Base-by-base conservation (phyloP, 2,888 invertebrate genomes). In the Encarsia formosa region DNA sequence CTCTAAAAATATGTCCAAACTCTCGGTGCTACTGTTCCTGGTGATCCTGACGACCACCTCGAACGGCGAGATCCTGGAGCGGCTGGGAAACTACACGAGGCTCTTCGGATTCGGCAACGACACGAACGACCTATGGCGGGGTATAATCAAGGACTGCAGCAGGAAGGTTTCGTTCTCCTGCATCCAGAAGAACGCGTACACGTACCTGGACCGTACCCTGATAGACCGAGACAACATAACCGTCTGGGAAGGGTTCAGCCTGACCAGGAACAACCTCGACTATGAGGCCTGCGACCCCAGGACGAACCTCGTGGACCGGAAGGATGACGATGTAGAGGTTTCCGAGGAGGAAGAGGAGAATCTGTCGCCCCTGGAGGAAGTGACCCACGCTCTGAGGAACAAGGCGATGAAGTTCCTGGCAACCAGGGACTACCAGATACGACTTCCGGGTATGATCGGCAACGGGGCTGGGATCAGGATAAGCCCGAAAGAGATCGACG, bases 181-280 rank as follows among this genome's bases (percentile, higher is more conserved):
- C 69, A 83, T 91, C 49, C 87, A 88, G 65, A 86, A 84, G 64
- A 88, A 86, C 65, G 82, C 89, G 26, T 86, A 85, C 65, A 76
- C 79, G n/a, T 90, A 86, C 64, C 73, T 91, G 56, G 83, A 86
- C 60, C 78, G 81, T 24, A 82, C 82, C 22, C 76, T 91, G 45
- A 80, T 81, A 37, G 78, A 79, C 35, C 76, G 77, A 20, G 81
- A 81, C 64, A 86, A 88, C 68, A 77, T 87, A 16, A 82, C 82
- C 60, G 77, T 87, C 16, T 81, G 84, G 52, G 79, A 83, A 68
- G 80, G 85, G 62, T 70, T 85, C 66, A 76, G 78, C 42, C 82
- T 88, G 65, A 82, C 77, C 57, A 82, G 79, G 62, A 87, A 87
- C 67, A 78, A 78, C 61, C 78, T 85, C 49, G 77, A 81, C 56